phyloP scores from a whole-genome alignment of 2,797 vertebrate genomes.

The Amblyopsis hoosieri region DNA sequence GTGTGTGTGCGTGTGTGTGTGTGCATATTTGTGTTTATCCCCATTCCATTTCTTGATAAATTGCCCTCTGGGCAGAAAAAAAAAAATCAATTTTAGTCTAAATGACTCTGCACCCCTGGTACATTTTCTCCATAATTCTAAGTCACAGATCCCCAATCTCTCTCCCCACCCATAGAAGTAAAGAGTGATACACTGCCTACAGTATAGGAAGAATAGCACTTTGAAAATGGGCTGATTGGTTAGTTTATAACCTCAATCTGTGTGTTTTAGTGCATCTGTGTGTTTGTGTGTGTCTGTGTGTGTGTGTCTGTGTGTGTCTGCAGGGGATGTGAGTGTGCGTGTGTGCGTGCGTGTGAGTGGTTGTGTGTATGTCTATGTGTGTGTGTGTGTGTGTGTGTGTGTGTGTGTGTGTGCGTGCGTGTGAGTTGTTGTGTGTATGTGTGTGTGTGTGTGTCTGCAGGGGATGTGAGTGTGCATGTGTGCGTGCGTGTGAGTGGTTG shows the following conservation, averaged over 20 bases:
- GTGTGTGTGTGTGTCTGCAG: neutral
- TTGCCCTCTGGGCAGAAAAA: constrained; percentile 45
- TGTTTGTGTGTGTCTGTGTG: neutral
- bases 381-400: neutral
- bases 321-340: too few relatives aligned
- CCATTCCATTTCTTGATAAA: constrained; percentile 50
- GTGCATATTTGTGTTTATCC: constrained; percentile 24
- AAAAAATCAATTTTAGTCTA: constrained; percentile 53
- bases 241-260: neutral
- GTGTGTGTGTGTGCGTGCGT: neutral
- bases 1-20: constrained; percentile 9
- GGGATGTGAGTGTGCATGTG: neutral
- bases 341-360: neutral
- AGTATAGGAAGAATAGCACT: too few relatives aligned
- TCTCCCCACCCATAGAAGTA: constrained; percentile 30
- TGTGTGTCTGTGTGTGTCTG: neutral
- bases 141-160: constrained; percentile 28
- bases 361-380: neutral
- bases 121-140: constrained; percentile 42
- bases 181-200: constrained; percentile 19
- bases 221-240: too few relatives aligned
- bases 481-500: neutral
- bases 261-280: neutral
- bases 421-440: neutral
- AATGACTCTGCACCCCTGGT: constrained; percentile 50